These are phyloP conservation scores for Trachythela sp. DNA, from an alignment of 64 coral and sea anemone genomes.

Conservation along the genomic window DNA sequence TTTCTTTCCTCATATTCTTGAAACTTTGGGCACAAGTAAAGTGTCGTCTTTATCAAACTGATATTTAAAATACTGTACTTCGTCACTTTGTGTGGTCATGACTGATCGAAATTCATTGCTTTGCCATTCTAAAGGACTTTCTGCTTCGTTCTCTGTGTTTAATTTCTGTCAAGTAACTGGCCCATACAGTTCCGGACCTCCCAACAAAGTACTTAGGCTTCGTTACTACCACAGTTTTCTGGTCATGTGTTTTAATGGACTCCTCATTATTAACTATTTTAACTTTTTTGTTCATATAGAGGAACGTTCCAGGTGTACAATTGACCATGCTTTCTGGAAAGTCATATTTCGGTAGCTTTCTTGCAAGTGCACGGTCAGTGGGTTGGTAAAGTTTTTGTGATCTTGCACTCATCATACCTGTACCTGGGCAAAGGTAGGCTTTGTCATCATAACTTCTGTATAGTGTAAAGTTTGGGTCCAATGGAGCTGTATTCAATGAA, in stretches of 20 bases:
- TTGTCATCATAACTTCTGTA: too few relatives aligned
- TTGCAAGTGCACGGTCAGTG: too few relatives aligned
- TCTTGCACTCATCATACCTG: too few relatives aligned
- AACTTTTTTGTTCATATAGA: slow-evolving; percentile 31
- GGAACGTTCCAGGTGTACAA: slow-evolving; percentile 25
- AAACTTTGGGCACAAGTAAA: slow-evolving; percentile 32
- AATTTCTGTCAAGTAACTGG: slow-evolving; percentile 35
- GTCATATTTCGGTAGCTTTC: too few relatives aligned
- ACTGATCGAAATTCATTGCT: slow-evolving; percentile 32
- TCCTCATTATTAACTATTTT: slow-evolving; percentile 34
- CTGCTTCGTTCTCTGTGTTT: slow-evolving; percentile 37
- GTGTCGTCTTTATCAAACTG: slow-evolving; percentile 38
- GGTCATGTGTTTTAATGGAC: slow-evolving; percentile 2
- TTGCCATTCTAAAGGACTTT: slow-evolving; percentile 28
- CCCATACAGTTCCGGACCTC: slow-evolving; percentile 42
- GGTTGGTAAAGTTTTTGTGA: too few relatives aligned
- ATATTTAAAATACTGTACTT: slow-evolving; percentile 20
- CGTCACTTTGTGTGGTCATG: neutral
- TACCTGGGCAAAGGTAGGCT: too few relatives aligned
- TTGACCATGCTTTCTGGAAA: neutral
- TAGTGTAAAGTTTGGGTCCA: too few relatives aligned
- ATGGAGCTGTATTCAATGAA: too few relatives aligned
- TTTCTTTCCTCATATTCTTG: slow-evolving; percentile 35
- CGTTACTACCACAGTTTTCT: too few relatives aligned
- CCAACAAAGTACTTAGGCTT: slow-evolving; percentile 49